A percentile compares a stretch with the other conserved stretches of the same genome.
Conservation (phyloP, 1,140 invertebrate genomes). For the Neotoxoptera formosana region DNA sequence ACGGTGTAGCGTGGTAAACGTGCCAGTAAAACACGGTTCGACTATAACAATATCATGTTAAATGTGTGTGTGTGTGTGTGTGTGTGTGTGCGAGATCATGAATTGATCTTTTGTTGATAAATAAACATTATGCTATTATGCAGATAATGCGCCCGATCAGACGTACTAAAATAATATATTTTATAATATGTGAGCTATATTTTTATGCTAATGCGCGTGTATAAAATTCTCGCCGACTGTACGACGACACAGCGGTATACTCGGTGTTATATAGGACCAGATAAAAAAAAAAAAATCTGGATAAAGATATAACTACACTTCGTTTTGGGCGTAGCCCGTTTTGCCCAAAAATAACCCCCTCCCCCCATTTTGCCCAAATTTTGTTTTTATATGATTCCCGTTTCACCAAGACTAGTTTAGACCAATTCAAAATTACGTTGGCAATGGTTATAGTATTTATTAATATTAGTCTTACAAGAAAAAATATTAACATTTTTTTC, state of each 20-base stretch:
- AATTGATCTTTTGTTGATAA: slow-evolving; percentile 9
- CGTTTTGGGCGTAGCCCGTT: too few relatives aligned
- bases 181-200: not conserved
- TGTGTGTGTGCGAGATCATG: not conserved
- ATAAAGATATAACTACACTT: too few relatives aligned
- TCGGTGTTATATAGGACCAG: too few relatives aligned
- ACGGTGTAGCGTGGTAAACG: not conserved
- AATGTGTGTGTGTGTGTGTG: not conserved
- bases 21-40: not conserved
- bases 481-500: too few relatives aligned
- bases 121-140: slow-evolving; percentile 9
- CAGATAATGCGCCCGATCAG: not conserved
- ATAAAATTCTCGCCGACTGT: not conserved
- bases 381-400: too few relatives aligned
- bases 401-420: too few relatives aligned
- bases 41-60: not conserved
- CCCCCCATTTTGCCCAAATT: too few relatives aligned
- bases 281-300: too few relatives aligned
- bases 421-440: too few relatives aligned
- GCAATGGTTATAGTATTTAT: too few relatives aligned
- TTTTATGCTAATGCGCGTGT: not conserved
- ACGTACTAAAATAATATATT: not conserved
- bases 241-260: not conserved
- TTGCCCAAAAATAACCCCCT: too few relatives aligned
- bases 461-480: too few relatives aligned